Conservation (phyloP, 2,797 vertebrate genomes). For the Coregonus sp. region DNA sequence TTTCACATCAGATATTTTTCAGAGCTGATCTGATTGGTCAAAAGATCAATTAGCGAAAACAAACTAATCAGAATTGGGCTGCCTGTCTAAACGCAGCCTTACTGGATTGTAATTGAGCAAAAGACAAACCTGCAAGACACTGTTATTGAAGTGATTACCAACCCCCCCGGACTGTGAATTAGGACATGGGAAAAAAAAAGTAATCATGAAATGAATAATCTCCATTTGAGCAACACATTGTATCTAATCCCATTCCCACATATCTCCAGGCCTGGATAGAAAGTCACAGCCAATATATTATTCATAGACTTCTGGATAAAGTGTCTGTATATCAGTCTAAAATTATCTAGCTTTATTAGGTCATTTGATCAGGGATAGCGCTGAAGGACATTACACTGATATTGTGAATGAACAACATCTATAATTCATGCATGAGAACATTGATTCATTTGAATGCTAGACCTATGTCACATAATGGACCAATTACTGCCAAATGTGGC, state of each 20-base stretch:
- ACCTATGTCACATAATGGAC: no score
- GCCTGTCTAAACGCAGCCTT: no score
- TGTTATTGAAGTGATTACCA: neutral
- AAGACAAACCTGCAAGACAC: neutral
- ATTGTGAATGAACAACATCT: constrained; percentile 30
- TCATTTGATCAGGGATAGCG: constrained; percentile 46
- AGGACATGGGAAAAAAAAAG: constrained; percentile 10
- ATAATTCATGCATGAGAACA: constrained; percentile 42
- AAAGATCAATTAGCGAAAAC: no score
- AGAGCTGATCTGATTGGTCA: no score
- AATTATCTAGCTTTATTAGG: constrained; percentile 55
- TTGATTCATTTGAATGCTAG: neutral
- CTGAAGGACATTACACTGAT: no score
- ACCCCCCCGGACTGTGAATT: neutral
- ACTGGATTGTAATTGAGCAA: no score
- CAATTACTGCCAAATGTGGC: neutral
- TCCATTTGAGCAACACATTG: constrained; percentile 14
- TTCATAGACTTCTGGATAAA: constrained; percentile 29
- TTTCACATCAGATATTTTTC: no score
- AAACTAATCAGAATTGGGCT: no score
- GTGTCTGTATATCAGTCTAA: constrained; percentile 48
- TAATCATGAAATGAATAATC: constrained; percentile 30
- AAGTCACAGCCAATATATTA: constrained; percentile 48
- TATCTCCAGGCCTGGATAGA: constrained; percentile 43
- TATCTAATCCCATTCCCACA: constrained; percentile 45